Evolutionary conservation across 2,888 invertebrate genomes (phyloP).

Genomic region (Stenodema calcarata): DNA sequence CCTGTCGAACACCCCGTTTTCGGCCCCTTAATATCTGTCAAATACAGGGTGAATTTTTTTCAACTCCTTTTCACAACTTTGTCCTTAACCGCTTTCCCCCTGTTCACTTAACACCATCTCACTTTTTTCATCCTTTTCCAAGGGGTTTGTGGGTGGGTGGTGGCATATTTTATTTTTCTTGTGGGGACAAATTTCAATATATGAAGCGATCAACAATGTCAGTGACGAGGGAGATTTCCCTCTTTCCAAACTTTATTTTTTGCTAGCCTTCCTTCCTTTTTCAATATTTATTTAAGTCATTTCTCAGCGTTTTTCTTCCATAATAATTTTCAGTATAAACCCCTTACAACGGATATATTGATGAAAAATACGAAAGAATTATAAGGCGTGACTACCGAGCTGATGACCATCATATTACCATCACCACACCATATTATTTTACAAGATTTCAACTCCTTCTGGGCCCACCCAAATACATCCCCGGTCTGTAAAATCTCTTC

Average conservation of each 20-base stretch:
- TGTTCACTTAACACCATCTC: constrained; percentile 25
- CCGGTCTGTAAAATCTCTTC: too few relatives aligned
- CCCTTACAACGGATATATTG: too few relatives aligned
- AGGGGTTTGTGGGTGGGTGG: neutral
- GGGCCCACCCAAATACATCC: too few relatives aligned
- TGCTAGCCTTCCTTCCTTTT: neutral
- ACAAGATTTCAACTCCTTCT: too few relatives aligned
- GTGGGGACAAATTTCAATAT: constrained; percentile 32
- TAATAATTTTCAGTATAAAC: too few relatives aligned
- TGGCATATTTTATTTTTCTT: neutral
- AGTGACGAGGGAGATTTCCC: neutral
- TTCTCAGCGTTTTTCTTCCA: neutral
- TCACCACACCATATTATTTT: too few relatives aligned
- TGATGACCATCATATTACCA: too few relatives aligned
- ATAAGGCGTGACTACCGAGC: too few relatives aligned
- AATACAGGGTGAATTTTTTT: constrained; percentile 6
- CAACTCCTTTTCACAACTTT: constrained; percentile 25
- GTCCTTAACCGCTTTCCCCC: constrained; percentile 29
- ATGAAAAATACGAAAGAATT: too few relatives aligned
- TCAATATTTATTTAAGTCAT: neutral
- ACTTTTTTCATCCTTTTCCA: neutral
- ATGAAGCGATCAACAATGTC: constrained; percentile 3
- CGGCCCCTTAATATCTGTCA: constrained; percentile 32
- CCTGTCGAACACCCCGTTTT: neutral
- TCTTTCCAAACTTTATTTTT: neutral